phyloP scores from a whole-genome alignment of 2,888 invertebrate species.

The Tryphoninae sp. region DNA sequence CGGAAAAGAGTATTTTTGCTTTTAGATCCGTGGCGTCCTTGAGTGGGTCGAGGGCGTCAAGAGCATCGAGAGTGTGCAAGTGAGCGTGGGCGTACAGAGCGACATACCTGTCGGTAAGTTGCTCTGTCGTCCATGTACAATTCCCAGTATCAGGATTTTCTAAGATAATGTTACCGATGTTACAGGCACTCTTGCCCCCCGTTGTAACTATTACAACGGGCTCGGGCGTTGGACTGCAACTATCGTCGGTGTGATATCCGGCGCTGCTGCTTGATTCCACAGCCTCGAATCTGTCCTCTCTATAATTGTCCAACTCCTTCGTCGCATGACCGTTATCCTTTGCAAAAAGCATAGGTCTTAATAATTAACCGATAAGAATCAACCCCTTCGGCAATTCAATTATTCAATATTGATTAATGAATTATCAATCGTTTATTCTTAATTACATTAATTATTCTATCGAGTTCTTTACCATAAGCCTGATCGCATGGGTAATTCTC shows the following conservation, averaged over 20 bases:
- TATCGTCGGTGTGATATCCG: conserved; percentile 79
- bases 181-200: conserved; percentile 33
- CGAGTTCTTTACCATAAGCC: too few relatives aligned
- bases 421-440: background rate
- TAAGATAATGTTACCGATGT: conserved; percentile 35
- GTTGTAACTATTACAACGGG: conserved; percentile 68
- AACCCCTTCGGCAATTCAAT: background rate
- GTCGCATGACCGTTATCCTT: conserved; percentile 36
- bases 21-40: conserved; percentile 94
- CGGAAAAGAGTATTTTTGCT: conserved; percentile 97
- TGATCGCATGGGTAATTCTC: background rate
- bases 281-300: conserved; percentile 73
- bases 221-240: conserved; percentile 78
- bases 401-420: background rate
- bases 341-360: background rate
- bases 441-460: background rate
- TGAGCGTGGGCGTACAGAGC: conserved; percentile 93
- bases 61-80: conserved; percentile 92
- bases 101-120: conserved; percentile 90
- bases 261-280: conserved; percentile 77
- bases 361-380: background rate
- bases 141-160: conserved; percentile 34
- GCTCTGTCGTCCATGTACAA: conserved; percentile 64
- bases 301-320: conserved; percentile 71
- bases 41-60: conserved; percentile 91